Conservation (phyloP, 2,888 invertebrate species). For the Alitta virens region DNA sequence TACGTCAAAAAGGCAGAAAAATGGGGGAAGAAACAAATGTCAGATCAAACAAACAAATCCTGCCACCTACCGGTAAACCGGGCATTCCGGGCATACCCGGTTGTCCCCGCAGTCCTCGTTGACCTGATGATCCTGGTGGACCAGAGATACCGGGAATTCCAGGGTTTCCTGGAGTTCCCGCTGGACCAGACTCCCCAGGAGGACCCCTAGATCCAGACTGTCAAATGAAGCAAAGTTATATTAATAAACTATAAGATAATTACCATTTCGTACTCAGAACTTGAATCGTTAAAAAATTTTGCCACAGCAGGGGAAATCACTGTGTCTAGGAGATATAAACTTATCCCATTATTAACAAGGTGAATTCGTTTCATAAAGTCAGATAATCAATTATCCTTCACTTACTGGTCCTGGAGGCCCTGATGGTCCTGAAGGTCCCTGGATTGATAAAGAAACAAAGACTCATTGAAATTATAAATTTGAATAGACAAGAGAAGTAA, state of each 20-base stretch:
- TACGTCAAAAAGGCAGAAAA: too few relatives aligned
- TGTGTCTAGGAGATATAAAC: too few relatives aligned
- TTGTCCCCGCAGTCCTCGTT: constrained; percentile 29
- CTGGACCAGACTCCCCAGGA: constrained; percentile 41
- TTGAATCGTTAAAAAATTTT: too few relatives aligned
- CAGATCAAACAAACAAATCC: too few relatives aligned
- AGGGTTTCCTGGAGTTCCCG: constrained; percentile 63
- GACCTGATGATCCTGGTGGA: constrained; percentile 48
- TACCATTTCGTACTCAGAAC: too few relatives aligned
- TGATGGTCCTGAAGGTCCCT: constrained; percentile 48
- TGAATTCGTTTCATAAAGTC: too few relatives aligned
- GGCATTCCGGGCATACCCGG: constrained; percentile 42
- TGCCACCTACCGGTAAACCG: constrained; percentile 53
- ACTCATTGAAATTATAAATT: not conserved
- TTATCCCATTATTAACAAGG: too few relatives aligned
- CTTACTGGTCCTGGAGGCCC: constrained; percentile 32
- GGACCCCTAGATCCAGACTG: constrained; percentile 54
- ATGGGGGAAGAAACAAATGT: too few relatives aligned
- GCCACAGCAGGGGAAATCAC: too few relatives aligned
- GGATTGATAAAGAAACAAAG: not conserved
- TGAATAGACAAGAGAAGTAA: not conserved
- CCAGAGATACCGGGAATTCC: constrained; percentile 66
- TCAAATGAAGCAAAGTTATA: not conserved
- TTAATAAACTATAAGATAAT: not conserved
- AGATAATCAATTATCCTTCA: not conserved